Conservation (phyloP, 1,140 invertebrate species). For the Episyrphus balteatus region DNA sequence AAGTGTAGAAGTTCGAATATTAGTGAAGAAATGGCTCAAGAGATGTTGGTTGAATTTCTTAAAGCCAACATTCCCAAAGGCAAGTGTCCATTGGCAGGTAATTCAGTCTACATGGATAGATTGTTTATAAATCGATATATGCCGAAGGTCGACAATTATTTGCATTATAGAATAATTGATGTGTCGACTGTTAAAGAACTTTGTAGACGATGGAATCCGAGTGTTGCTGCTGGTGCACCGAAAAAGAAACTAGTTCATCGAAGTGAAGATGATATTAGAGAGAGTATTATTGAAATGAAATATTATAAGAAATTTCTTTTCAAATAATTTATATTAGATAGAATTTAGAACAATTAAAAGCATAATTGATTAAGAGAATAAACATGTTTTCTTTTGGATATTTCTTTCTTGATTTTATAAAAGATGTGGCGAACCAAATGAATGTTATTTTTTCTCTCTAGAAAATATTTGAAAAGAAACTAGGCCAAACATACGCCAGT, state of each 20-base stretch:
- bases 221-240: conserved; percentile 45
- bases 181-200: conserved; percentile 85
- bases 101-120: conserved; percentile 78
- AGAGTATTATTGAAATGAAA: conserved; percentile 73
- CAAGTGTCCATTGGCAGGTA: conserved; percentile 73
- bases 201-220: conserved; percentile 60
- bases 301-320: conserved; percentile 56
- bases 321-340: conserved; percentile 15
- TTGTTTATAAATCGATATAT: conserved; percentile 67
- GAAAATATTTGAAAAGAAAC: too few species aligned
- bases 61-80: conserved; percentile 51
- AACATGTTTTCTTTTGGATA: too few species aligned
- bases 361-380: too few species aligned
- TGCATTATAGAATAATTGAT: conserved; percentile 91
- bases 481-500: too few species aligned
- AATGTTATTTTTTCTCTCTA: too few species aligned
- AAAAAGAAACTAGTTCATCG: conserved; percentile 58
- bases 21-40: conserved; percentile 54
- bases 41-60: conserved; percentile 61
- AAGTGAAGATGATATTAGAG: conserved; percentile 71
- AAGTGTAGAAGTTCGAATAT: conserved; percentile 56
- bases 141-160: conserved; percentile 60
- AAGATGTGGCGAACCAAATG: too few species aligned
- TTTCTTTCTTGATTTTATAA: too few species aligned
- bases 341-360: too few species aligned